Conservation (phyloP, 2,113 vertebrate genomes). For the Silurus meridionalis region DNA sequence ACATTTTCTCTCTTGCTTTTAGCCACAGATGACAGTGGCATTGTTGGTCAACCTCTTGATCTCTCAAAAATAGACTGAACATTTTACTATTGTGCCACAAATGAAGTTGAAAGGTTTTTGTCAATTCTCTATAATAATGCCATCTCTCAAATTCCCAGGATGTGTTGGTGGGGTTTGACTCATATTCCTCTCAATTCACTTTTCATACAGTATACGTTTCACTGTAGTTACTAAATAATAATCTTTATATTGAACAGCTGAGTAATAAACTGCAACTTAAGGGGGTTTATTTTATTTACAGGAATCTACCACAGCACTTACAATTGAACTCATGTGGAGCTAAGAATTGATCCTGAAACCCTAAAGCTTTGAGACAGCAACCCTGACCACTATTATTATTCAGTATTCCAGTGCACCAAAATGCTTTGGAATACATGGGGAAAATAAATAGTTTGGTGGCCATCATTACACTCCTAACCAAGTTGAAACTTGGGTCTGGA, state of each 20-base stretch:
- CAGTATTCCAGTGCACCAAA: too few species aligned
- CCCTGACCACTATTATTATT: background rate
- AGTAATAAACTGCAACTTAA: background rate
- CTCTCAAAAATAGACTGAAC: background rate
- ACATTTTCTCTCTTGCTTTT: background rate
- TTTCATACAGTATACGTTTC: background rate
- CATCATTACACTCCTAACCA: background rate
- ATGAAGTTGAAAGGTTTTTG: background rate
- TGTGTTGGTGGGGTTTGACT: background rate
- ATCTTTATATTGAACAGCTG: background rate
- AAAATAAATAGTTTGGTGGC: background rate
- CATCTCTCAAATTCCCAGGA: background rate
- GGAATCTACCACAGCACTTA: background rate
- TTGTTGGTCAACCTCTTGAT: background rate
- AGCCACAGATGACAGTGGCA: background rate
- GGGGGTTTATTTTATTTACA: background rate
- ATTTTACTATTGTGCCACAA: background rate
- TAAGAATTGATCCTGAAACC: background rate
- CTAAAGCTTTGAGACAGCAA: background rate
- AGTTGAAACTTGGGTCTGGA: background rate
- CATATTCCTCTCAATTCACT: background rate
- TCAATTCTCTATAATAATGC: background rate
- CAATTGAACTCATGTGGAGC: background rate
- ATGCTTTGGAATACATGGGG: background rate
- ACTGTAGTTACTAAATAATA: background rate